phyloP scores from a whole-genome alignment of 53 echinoderm and acorn worm species.

The Paracentrotus lividus region DNA sequence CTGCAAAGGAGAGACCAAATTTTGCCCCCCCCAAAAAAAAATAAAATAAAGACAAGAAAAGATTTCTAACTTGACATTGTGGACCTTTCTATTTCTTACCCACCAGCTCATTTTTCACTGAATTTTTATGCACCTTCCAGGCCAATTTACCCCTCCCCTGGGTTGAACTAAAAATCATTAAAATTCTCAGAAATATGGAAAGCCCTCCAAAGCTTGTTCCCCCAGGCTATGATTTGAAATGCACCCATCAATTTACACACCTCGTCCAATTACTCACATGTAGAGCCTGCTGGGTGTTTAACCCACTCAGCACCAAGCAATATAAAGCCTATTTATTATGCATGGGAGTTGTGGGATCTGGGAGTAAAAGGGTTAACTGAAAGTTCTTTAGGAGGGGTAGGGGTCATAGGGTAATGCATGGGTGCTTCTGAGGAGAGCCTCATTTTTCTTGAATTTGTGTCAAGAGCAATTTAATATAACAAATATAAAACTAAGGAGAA shows the following conservation, averaged over 20 bases:
- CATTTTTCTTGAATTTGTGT: conserved; percentile 22
- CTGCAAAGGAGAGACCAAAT: neutral
- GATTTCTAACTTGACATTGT: neutral
- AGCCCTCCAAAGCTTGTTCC: conserved; percentile 9
- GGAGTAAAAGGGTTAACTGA: neutral
- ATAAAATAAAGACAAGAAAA: neutral
- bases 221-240: conserved; percentile 14
- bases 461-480: conserved; percentile 1
- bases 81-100: neutral
- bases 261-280: conserved; percentile 50
- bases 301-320: neutral
- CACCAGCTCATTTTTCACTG: conserved; percentile 36
- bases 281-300: conserved; percentile 1
- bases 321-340: neutral
- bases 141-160: conserved; percentile 34
- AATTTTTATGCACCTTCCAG: conserved; percentile 36
- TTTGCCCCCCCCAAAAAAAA: neutral
- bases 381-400: neutral
- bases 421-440: neutral
- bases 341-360: no score
- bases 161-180: conserved; percentile 46
- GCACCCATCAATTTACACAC: conserved; percentile 40
- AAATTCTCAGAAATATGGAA: conserved; percentile 4
- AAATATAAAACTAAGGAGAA: neutral
- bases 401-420: neutral